Conservation (phyloP, 2,113 vertebrate genomes). For the Cercocebus atys region DNA sequence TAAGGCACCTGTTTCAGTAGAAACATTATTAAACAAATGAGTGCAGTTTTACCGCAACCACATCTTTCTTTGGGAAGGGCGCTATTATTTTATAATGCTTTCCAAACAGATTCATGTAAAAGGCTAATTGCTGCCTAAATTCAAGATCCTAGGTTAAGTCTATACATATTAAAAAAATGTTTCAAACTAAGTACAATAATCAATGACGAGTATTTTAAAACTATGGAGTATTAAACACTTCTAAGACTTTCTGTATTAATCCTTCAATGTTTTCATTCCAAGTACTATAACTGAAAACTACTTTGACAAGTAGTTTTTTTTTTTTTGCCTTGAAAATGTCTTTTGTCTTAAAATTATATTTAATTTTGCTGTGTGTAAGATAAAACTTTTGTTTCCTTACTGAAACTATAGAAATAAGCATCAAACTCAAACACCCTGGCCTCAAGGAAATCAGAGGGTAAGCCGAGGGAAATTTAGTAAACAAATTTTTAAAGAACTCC, state of each 20-base stretch:
- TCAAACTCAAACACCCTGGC: background rate
- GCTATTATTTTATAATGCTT: conserved; percentile 63
- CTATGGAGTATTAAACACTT: background rate
- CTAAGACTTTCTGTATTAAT: background rate
- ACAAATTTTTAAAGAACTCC: background rate
- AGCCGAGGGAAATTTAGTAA: background rate
- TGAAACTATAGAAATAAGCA: conserved; percentile 12
- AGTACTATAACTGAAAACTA: conserved; percentile 8
- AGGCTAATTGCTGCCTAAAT: conserved; percentile 49
- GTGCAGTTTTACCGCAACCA: conserved; percentile 42
- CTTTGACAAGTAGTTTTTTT: background rate
- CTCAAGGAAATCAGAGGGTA: conserved; percentile 5
- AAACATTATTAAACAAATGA: conserved; percentile 60
- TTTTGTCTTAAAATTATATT: conserved; percentile 42
- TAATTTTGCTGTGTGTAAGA: background rate
- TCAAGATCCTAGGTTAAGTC: conserved; percentile 19
- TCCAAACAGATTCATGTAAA: conserved; percentile 49
- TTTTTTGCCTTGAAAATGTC: background rate
- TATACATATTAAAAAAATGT: background rate
- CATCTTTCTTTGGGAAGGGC: conserved; percentile 68
- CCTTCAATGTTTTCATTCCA: background rate
- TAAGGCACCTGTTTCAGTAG: conserved; percentile 77
- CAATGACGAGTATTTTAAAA: background rate
- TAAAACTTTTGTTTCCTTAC: conserved; percentile 1
- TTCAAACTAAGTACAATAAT: background rate